These are phyloP conservation scores for Rotaria magnacalcarata DNA, from an alignment of 2,888 invertebrate species.

Conservation along the genomic window DNA sequence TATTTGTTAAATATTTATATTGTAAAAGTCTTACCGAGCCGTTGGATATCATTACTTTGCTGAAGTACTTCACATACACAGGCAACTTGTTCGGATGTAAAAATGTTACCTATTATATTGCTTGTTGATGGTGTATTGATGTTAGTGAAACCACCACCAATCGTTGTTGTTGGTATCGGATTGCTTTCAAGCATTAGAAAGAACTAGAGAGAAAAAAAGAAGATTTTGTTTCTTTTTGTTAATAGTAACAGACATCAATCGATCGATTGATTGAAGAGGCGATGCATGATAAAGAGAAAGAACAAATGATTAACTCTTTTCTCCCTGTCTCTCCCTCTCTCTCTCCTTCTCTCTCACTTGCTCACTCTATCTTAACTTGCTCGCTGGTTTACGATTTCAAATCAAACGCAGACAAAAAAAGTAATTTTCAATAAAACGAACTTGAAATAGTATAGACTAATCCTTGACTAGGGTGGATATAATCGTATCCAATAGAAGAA, in stretches of 20 bases:
- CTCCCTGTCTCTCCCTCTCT: background rate
- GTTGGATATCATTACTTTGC: constrained; percentile 89
- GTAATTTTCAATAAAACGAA: background rate
- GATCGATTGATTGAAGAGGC: constrained; percentile 10
- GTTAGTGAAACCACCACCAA: background rate
- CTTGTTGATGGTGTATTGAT: background rate
- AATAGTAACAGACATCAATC: constrained; percentile 31
- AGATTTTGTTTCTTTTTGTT: constrained; percentile 23
- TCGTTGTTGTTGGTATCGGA: constrained; percentile 24
- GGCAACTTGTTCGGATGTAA: constrained; percentile 96
- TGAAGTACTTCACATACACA: constrained; percentile 96
- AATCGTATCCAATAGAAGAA: background rate
- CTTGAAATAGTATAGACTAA: constrained; percentile 22
- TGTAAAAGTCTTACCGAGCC: constrained; percentile 58
- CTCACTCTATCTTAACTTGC: background rate
- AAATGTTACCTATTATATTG: constrained; percentile 56
- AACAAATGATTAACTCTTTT: background rate
- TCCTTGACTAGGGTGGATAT: background rate
- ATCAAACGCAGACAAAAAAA: background rate
- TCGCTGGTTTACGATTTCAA: constrained; percentile 7
- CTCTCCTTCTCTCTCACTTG: too few relatives aligned
- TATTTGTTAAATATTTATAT: too few relatives aligned
- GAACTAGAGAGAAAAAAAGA: background rate
- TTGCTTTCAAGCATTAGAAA: constrained; percentile 36
- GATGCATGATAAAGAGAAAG: constrained; percentile 2